These are phyloP conservation scores for Melikaiella ostensackeni DNA, from an alignment of 2,888 invertebrate species.

Conservation along the genomic window DNA sequence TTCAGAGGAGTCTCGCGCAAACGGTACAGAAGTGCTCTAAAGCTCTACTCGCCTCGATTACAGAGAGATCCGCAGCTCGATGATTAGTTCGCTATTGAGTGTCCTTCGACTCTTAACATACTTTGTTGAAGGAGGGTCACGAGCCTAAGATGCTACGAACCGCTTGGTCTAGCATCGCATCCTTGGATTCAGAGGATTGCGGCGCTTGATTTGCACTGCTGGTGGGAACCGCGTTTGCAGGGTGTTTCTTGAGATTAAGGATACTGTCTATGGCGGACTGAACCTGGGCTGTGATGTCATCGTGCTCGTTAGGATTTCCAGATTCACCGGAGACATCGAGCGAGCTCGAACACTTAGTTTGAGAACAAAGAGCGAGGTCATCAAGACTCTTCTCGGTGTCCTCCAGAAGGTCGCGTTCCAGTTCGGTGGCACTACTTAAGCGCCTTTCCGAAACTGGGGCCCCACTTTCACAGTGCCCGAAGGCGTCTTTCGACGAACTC, in stretches of 20 bases:
- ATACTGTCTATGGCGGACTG: conserved; percentile 90
- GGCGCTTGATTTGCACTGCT: conserved; percentile 57
- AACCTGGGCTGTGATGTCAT: conserved; percentile 87
- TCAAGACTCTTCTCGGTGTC: conserved; percentile 73
- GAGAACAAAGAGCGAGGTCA: conserved; percentile 69
- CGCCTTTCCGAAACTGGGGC: conserved; percentile 50
- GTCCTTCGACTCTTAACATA: conserved; percentile 65
- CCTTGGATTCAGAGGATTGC: conserved; percentile 67
- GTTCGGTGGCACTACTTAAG: conserved; percentile 65
- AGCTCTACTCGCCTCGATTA: conserved; percentile 20
- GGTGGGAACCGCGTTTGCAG: conserved; percentile 50
- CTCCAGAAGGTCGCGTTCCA: conserved; percentile 73
- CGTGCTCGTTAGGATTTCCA: conserved; percentile 76
- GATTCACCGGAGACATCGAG: conserved; percentile 51
- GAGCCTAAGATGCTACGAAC: conserved; percentile 75
- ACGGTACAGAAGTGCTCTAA: conserved; percentile 4
- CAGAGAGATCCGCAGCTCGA: conserved; percentile 37
- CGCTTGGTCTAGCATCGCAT: conserved; percentile 74
- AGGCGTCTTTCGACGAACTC: conserved; percentile 58
- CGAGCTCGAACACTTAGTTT: conserved; percentile 56
- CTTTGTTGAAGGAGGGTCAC: conserved; percentile 76
- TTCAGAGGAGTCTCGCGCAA: conserved; percentile 22
- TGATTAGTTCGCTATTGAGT: conserved; percentile 36
- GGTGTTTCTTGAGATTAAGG: conserved; percentile 82
- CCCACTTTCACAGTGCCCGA: conserved; percentile 57